Evolutionary conservation across 2,888 invertebrate genomes (phyloP), one percentile per base, ranked within the genome.

Genomic region (Spodoptera littoralis): DNA sequence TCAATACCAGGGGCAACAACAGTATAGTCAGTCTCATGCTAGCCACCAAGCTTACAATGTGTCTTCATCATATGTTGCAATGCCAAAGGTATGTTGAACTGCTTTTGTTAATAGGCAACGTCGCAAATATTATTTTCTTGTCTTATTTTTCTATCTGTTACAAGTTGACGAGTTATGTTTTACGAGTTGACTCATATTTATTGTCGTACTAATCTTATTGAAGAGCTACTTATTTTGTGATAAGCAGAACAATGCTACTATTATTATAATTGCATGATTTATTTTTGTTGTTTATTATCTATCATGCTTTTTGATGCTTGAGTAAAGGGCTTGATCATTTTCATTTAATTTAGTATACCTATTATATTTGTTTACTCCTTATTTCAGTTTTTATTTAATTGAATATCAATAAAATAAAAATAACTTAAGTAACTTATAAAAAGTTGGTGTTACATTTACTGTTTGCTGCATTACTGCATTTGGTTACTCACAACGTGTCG

Each of bases 81-180:
- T 72, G 69, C 85, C 83, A 56, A 84, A 93, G 93, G 93, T 92
- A 92, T 77, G 90, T 89, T 83, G 49, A 77, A 65, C 65, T 66
- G 61, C 70, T 81, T 77, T 59, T 52, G 47, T 57, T 51, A 57
- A 30, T 50, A 48, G 56, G 45, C 57, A 8, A 41, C 13, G 47
- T 50, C 4, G 30, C 62, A 13, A 22, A 48, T 36, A 46, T 24
- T 27, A 27, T 36, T 6, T 36, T 36, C 36, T 27, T 41, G 22
- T 49, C 36, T 41, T 59, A 36, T 43, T 22, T 11, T 53, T 18
- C 11, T 42, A 9, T 54, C 47, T 60, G 12, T 41, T 47, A 1
- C n/a, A 54, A 57, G 42, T 66, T 11, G 36, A 42, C 9, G 27
- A 48, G 43, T 55, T 61, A 12, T 48, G 47, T 36, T 8, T 46